Evolutionary conservation across 2,113 vertebrate species (phyloP).

Genomic region (Notechis scutatus): DNA sequence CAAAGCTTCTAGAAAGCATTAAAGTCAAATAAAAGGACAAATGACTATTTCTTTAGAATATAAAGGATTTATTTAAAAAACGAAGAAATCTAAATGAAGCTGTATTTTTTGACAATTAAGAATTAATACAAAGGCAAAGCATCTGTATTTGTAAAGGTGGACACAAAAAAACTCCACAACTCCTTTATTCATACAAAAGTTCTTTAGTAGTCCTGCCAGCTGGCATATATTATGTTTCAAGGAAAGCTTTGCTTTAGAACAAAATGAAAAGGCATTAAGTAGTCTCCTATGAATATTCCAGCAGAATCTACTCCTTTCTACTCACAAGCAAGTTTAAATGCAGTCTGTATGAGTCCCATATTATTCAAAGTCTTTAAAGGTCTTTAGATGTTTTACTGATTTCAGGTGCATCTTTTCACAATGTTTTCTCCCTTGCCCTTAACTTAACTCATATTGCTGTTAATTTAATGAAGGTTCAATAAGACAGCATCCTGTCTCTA

Average conservation of each 20-base stretch:
- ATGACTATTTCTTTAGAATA: background rate
- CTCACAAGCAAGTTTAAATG: background rate
- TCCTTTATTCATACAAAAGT: background rate
- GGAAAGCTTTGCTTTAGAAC: background rate
- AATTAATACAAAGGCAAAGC: background rate
- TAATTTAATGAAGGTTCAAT: background rate
- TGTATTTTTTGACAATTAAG: background rate
- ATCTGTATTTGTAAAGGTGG: background rate
- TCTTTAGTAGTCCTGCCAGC: background rate
- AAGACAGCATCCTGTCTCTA: background rate
- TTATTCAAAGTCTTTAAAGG: background rate
- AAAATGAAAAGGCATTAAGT: background rate
- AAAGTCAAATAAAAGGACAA: constrained; percentile 42
- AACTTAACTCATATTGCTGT: background rate
- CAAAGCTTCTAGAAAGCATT: constrained; percentile 64
- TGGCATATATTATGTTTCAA: background rate
- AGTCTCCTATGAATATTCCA: background rate
- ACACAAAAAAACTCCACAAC: background rate
- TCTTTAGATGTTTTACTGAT: background rate
- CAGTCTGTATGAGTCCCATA: background rate
- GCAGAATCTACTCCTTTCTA: background rate
- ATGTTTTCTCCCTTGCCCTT: background rate
- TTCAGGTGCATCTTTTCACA: background rate
- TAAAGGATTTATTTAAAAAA: constrained; percentile 6
- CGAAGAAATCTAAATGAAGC: background rate